Evolutionary conservation across 2,888 invertebrate species (phyloP), one percentile per base, ranked within the genome.

Genomic region (Yponomeuta cagnagella): DNA sequence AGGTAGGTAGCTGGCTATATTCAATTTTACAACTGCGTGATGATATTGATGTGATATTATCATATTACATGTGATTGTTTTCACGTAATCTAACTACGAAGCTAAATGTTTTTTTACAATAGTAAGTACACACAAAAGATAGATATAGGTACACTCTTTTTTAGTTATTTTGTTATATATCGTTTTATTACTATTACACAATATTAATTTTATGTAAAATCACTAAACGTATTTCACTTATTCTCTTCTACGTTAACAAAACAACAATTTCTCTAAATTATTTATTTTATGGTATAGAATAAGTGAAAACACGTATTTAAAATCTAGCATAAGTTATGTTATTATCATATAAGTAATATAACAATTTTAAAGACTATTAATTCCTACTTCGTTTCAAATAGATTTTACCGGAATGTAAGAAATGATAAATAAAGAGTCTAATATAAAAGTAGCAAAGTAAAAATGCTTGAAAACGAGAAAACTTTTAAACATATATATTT

Each of bases 351-450:
- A 65, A 65, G 31, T 67, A 67, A 33, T 43, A 66, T 66, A 31
- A 67, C 33, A 37, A n/a, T 43, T 15, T 31, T 43, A 67, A 43
- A 63, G 15, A 63, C 63, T 70, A 70, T 70, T 70, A 70, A 63
- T 63, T 70, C 37, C 70, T 70, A 70, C 70, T 86, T 86, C 82
- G 85, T 85, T 87, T 79, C 81, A 83, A 79, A 79, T 80, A 79
- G 79, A 80, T 78, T 82, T 84, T 80, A 84, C 81, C 78, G 80
- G 79, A 52, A 31, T 48, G 48, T 79, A 77, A 77, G 79, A 75
- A 77, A 77, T 76, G 71, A 74, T 77, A 77, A 73, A 74, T 72
- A 68, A 76, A 77, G 75, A 76, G 74, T 74, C 74, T 76, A 75
- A 48, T 52, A 52, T 68, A 68, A 68, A 68, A 68, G 52, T 48